phyloP scores from a whole-genome alignment of 2,113 vertebrate species.

The Cromileptes altivelis region DNA sequence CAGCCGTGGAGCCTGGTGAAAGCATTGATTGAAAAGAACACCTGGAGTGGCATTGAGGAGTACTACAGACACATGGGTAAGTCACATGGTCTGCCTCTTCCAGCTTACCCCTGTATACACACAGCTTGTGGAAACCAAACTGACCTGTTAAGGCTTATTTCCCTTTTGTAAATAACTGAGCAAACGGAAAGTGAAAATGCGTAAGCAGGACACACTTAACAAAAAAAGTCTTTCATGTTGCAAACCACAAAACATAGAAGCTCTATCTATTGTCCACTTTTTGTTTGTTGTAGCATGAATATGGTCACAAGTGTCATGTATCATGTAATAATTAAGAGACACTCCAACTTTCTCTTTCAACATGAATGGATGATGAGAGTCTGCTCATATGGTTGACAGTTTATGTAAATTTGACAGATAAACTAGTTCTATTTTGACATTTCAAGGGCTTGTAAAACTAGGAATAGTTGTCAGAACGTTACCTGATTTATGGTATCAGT shows the following conservation, averaged over 20 bases:
- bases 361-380: neutral
- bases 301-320: neutral
- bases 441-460: neutral
- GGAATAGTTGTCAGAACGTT: neutral
- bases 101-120: neutral
- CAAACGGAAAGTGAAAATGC: conserved; percentile 2
- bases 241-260: neutral
- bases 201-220: too few relatives aligned
- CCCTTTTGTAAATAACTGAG: neutral
- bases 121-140: neutral
- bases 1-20: conserved; percentile 95
- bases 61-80: conserved; percentile 92
- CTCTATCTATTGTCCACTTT: neutral
- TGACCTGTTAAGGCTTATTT: neutral
- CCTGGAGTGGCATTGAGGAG: conserved; percentile 93
- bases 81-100: conserved; percentile 18
- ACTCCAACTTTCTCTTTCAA: neutral
- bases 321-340: neutral
- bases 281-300: neutral
- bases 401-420: neutral
- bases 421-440: neutral
- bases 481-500: neutral
- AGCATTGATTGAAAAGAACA: conserved; percentile 92
- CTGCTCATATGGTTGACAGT: neutral
- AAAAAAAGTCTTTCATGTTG: neutral